phyloP scores from a whole-genome alignment of 1,140 invertebrate genomes.

The Watersipora subatra region DNA sequence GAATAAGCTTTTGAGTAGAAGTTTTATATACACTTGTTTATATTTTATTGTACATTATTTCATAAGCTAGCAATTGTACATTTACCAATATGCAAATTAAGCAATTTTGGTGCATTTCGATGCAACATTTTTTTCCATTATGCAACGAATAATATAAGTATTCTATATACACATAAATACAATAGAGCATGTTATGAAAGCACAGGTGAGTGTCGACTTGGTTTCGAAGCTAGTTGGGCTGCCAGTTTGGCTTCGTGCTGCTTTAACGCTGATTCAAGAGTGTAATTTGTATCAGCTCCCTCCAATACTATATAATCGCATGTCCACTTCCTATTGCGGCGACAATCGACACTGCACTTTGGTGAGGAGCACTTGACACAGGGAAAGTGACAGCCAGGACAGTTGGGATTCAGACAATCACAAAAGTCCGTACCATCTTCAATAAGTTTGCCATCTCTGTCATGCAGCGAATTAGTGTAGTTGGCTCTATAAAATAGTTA shows the following conservation, averaged over 20 bases:
- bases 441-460: slow-evolving; percentile 37
- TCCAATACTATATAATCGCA: slow-evolving; percentile 34
- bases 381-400: slow-evolving; percentile 64
- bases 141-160: too few relatives aligned
- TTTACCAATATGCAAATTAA: too few relatives aligned
- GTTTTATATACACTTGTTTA: too few relatives aligned
- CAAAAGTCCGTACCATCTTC: slow-evolving; percentile 55
- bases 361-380: slow-evolving; percentile 55
- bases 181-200: too few relatives aligned
- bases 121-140: too few relatives aligned
- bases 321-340: slow-evolving; percentile 32
- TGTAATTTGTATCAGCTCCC: slow-evolving; percentile 16
- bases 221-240: not conserved
- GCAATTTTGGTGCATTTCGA: too few relatives aligned
- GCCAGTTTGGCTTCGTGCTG: not conserved
- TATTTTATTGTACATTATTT: too few relatives aligned
- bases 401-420: slow-evolving; percentile 57
- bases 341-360: slow-evolving; percentile 52
- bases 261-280: not conserved
- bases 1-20: too few relatives aligned
- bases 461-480: slow-evolving; percentile 26
- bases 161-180: too few relatives aligned
- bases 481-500: not conserved
- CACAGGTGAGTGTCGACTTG: too few relatives aligned
- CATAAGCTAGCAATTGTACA: too few relatives aligned